Evolutionary conservation across 2,797 vertebrate genomes (phyloP).

Genomic region (Rousettus madagascariensis): DNA sequence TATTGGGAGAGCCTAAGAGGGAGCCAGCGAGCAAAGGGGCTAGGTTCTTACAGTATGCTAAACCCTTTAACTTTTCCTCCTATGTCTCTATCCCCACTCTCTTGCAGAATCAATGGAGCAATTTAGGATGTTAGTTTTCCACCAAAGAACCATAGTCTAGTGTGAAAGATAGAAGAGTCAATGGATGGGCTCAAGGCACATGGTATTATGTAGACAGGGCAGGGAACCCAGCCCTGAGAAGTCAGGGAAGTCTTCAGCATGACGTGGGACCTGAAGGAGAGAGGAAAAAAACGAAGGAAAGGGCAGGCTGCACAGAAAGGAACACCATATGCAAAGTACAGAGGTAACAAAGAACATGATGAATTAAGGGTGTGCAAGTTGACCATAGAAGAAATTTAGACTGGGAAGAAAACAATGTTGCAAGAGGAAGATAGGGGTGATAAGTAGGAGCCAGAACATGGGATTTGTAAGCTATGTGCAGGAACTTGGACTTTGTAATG

Average conservation of each 20-base stretch:
- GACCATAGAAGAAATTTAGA: background rate
- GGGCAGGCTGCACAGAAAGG: background rate
- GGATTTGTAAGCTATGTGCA: background rate
- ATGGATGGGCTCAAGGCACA: background rate
- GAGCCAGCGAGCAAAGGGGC: background rate
- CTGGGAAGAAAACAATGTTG: background rate
- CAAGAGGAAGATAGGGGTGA: background rate
- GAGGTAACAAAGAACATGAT: background rate
- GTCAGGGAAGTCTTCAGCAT: background rate
- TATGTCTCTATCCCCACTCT: background rate
- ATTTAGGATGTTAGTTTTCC: background rate
- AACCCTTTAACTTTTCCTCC: background rate
- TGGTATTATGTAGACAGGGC: background rate
- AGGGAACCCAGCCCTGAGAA: background rate
- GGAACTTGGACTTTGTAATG: background rate
- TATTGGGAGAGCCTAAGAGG: background rate
- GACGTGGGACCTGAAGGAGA: background rate
- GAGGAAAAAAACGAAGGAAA: background rate
- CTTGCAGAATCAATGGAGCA: background rate
- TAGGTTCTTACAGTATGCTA: accelerated
- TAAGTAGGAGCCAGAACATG: too few relatives aligned
- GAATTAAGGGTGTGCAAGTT: background rate
- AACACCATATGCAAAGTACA: background rate
- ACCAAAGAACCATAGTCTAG: background rate
- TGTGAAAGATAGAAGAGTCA: background rate